Conservation (phyloP, 1,140 invertebrate genomes). For the Portunus trituberculatus region DNA sequence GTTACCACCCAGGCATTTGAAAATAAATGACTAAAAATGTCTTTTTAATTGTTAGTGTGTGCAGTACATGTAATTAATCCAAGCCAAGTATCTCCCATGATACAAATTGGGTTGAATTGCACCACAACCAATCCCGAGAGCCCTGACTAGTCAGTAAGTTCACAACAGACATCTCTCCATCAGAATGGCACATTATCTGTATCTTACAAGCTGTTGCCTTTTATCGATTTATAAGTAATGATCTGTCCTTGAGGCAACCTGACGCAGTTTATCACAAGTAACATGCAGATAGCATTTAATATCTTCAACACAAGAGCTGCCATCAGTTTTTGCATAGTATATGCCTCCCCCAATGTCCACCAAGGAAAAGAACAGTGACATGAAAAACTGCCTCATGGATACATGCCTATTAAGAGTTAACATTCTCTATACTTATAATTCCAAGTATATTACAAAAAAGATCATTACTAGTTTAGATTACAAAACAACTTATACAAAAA, state of each 20-base stretch:
- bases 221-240: not conserved
- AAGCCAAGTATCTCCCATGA: not conserved
- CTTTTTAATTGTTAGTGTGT: not conserved
- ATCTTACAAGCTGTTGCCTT: not conserved
- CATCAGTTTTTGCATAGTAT: no score
- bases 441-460: no score
- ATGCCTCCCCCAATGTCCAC: no score
- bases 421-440: no score
- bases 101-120: not conserved
- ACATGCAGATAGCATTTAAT: no score
- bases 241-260: not conserved
- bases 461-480: not conserved
- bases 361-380: no score
- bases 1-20: not conserved
- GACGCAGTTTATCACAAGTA: not conserved
- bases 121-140: not conserved
- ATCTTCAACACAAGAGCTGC: no score
- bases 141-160: not conserved
- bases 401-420: no score
- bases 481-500: not conserved
- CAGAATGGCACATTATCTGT: not conserved
- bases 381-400: no score
- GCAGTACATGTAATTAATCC: not conserved
- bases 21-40: not conserved
- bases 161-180: not conserved